A percentile compares a stretch with the other conserved stretches of the same genome.
These are phyloP conservation scores for Patagioenas fasciata DNA, from an alignment of 2,113 vertebrate species.

Conservation along the genomic window DNA sequence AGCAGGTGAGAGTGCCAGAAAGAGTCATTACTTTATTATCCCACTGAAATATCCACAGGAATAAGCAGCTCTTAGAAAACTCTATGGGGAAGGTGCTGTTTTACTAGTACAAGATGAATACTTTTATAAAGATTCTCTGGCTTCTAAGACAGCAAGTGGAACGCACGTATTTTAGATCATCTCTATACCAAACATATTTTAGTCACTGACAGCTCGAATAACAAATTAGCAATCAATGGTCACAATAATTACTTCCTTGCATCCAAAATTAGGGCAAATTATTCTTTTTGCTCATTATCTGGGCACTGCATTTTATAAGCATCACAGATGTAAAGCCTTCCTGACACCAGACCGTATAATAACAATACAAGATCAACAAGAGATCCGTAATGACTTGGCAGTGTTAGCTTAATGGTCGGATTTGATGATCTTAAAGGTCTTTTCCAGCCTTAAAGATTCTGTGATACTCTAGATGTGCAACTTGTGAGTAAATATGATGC, in stretches of 20 bases:
- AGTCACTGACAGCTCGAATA: background rate
- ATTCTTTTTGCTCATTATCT: background rate
- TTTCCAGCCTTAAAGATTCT: no score
- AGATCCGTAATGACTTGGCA: background rate
- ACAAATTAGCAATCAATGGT: background rate
- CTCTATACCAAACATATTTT: background rate
- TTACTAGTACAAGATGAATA: background rate
- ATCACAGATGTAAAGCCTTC: background rate
- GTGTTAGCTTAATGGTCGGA: no score
- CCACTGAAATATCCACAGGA: constrained; percentile 21
- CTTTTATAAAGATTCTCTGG: background rate
- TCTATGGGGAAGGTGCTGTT: background rate
- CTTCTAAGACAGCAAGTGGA: background rate
- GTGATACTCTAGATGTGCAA: background rate
- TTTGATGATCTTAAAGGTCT: no score
- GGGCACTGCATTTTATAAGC: background rate
- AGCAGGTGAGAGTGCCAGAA: constrained; percentile 40
- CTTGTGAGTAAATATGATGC: background rate
- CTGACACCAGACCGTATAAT: background rate
- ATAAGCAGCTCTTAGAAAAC: constrained; percentile 27
- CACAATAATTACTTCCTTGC: constrained; percentile 11
- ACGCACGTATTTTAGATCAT: background rate
- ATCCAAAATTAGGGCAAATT: background rate
- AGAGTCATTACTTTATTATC: constrained; percentile 22
- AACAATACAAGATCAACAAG: background rate